Conservation (phyloP, 92 coral and sea anemone species). For the Heteractis magnifica region DNA sequence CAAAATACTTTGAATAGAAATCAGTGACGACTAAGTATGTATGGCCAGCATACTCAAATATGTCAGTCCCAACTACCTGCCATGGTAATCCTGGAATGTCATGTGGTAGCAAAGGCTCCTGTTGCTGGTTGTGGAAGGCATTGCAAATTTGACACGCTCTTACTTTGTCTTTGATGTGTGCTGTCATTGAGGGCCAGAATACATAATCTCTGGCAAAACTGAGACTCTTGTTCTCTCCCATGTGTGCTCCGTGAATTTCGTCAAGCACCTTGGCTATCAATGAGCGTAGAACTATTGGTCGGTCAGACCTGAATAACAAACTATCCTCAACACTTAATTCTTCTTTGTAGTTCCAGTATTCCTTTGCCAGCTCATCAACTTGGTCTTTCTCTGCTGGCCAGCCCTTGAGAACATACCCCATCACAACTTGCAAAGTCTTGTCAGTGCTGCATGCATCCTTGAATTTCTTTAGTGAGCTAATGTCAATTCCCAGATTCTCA, state of each 20-base stretch:
- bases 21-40: not conserved
- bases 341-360: no score
- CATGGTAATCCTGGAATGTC: no score
- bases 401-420: no score
- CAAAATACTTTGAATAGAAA: no score
- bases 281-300: conserved; percentile 35
- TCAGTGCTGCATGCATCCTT: no score
- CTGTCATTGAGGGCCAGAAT: conserved; percentile 52
- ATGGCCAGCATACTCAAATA: not conserved
- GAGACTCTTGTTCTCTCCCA: conserved; percentile 48
- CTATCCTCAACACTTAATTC: no score
- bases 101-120: conserved; percentile 50
- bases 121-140: conserved; percentile 47
- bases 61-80: not conserved
- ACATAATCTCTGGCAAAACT: conserved; percentile 41
- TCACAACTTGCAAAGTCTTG: no score
- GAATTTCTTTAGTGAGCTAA: no score
- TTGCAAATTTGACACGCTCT: conserved; percentile 42
- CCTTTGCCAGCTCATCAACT: no score
- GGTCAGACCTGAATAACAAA: conserved; percentile 38
- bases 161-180: no score
- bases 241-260: conserved; percentile 48
- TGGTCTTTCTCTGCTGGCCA: no score
- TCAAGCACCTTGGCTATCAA: conserved; percentile 24
- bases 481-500: no score